Percentiles rank a stretch among this genome's conserved stretches.
Conservation (phyloP, 2,113 vertebrate genomes). For the Polypterus senegalus region DNA sequence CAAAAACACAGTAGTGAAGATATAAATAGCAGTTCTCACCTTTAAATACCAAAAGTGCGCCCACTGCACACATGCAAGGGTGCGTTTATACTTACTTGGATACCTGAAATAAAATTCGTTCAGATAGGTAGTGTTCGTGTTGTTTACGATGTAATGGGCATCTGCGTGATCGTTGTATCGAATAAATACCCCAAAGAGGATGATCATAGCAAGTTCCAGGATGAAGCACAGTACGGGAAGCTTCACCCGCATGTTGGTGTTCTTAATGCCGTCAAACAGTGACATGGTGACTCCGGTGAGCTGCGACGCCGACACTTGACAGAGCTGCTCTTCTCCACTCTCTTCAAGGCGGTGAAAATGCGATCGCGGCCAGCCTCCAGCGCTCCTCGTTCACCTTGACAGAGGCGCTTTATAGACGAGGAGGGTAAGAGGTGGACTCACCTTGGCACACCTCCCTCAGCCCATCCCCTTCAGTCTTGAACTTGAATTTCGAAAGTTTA, state of each 20-base stretch:
- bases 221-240: conserved; percentile 67
- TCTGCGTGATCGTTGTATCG: conserved; percentile 62
- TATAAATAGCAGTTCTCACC: no score
- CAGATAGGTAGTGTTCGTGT: conserved; percentile 64
- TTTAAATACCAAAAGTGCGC: no score
- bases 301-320: no score
- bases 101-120: conserved; percentile 97
- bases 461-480: no score
- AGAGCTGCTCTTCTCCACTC: not conserved
- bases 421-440: not conserved
- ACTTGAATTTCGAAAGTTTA: no score
- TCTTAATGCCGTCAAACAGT: conserved; percentile 39
- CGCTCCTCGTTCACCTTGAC: not conserved
- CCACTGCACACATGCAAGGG: not conserved
- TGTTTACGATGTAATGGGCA: conserved; percentile 42
- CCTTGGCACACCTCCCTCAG: no score
- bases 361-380: not conserved
- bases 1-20: no score
- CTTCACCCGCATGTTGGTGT: conserved; percentile 65
- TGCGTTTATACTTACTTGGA: conserved; percentile 69
- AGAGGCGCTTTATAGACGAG: not conserved
- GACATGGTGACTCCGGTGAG: not conserved
- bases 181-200: conserved; percentile 82
- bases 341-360: no score
- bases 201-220: conserved; percentile 71